Evolutionary conservation across 2,888 invertebrate genomes (phyloP).

Genomic region (Tanytarsus gracilentus): DNA sequence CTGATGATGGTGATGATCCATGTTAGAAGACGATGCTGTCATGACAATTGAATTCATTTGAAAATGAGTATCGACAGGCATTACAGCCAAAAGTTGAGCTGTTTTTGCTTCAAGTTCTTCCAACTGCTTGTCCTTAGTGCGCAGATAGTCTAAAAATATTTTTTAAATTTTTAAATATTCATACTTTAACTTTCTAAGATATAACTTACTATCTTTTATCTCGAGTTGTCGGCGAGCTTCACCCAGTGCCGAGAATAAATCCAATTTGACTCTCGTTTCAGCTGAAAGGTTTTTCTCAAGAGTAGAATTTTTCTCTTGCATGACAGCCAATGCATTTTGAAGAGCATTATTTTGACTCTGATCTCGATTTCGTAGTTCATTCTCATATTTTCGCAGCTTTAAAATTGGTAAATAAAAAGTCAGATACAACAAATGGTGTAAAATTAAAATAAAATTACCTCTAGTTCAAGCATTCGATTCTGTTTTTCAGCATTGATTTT

Average conservation of each 20-base stretch:
- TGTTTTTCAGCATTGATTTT: constrained; percentile 44
- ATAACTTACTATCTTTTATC: constrained; percentile 68
- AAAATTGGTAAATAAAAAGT: not conserved
- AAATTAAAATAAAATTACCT: constrained; percentile 34
- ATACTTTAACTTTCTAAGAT: too few relatives aligned
- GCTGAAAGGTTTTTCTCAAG: constrained; percentile 90
- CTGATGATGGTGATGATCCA: constrained; percentile 13
- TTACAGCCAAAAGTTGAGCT: constrained; percentile 84
- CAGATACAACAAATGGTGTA: not conserved
- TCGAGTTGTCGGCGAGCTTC: constrained; percentile 86
- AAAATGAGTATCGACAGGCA: constrained; percentile 17
- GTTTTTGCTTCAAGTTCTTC: constrained; percentile 82
- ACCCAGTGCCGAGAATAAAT: constrained; percentile 93
- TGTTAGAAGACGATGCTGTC: constrained; percentile 6
- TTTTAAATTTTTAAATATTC: not conserved
- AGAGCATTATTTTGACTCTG: constrained; percentile 56
- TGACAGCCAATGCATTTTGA: constrained; percentile 66
- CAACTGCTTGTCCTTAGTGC: constrained; percentile 82
- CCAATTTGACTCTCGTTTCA: constrained; percentile 95
- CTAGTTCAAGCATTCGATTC: constrained; percentile 41
- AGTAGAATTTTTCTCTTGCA: constrained; percentile 86
- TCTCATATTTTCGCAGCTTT: constrained; percentile 42
- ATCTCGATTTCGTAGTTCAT: constrained; percentile 41
- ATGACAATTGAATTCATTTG: constrained; percentile 6
- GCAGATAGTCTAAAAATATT: constrained; percentile 56